These are phyloP conservation scores for Diabrotica virgifera DNA, from an alignment of 1,140 invertebrate genomes.

Conservation along the genomic window DNA sequence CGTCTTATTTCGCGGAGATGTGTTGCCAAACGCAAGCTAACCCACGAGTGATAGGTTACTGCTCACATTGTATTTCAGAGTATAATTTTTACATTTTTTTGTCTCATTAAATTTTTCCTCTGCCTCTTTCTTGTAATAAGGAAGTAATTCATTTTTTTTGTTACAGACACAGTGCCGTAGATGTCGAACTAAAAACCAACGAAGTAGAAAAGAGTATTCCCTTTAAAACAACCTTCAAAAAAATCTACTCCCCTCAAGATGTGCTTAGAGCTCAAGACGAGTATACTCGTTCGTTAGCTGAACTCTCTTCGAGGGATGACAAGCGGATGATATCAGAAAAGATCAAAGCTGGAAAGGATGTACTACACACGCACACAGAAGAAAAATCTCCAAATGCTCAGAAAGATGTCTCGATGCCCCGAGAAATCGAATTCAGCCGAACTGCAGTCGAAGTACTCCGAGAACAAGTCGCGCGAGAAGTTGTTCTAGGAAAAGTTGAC, in stretches of 20 bases:
- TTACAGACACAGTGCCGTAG: constrained; percentile 44
- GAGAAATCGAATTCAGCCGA: constrained; percentile 11
- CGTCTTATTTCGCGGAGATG: too few species aligned
- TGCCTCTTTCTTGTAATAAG: too few species aligned
- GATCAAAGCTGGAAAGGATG: constrained; percentile 7
- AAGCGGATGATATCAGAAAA: constrained; percentile 21
- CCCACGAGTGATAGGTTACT: too few species aligned
- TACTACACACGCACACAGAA: constrained; percentile 7
- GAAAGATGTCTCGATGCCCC: not conserved
- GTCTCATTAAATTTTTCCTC: too few species aligned
- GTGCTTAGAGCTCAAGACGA: constrained; percentile 9
- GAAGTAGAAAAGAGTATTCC: constrained; percentile 26
- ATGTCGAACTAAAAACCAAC: constrained; percentile 42
- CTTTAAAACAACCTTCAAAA: constrained; percentile 15
- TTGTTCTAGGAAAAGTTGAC: constrained; percentile 9
- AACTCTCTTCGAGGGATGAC: constrained; percentile 12
- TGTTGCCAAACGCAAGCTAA: too few species aligned
- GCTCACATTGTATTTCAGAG: too few species aligned
- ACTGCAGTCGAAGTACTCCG: not conserved
- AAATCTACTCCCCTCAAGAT: constrained; percentile 26
- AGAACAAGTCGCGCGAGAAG: constrained; percentile 8
- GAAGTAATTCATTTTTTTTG: constrained; percentile 5
- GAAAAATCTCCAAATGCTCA: not conserved
- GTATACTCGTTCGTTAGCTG: constrained; percentile 9
- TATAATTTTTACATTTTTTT: too few species aligned